A percentile compares a stretch with the other conserved stretches of the same genome.
phyloP scores from a whole-genome alignment of 2,113 vertebrate species.

The Lagenorhynchus albirostris region DNA sequence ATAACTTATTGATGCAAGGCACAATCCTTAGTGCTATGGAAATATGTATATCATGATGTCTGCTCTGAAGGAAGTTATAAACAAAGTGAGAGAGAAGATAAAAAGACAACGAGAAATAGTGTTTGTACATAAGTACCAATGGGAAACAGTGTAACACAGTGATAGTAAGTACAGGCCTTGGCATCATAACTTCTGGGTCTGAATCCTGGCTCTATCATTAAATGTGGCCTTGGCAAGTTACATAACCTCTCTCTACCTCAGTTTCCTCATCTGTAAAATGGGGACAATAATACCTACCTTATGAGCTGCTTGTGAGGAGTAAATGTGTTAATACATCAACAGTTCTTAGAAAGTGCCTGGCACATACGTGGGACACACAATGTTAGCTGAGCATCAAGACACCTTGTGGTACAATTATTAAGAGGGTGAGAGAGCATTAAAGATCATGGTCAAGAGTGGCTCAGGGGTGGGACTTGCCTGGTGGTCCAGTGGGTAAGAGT shows the following conservation, averaged over 20 bases:
- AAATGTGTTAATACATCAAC: neutral
- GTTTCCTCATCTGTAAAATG: constrained; percentile 8
- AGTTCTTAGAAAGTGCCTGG: neutral
- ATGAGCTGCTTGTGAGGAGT: neutral
- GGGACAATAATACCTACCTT: neutral
- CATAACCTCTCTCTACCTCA: neutral
- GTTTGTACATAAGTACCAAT: neutral
- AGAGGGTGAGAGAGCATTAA: neutral
- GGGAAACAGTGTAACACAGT: neutral
- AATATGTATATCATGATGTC: neutral
- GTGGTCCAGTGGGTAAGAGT: neutral
- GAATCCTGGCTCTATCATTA: neutral
- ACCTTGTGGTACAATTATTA: neutral
- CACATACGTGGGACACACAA: neutral
- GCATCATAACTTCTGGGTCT: neutral
- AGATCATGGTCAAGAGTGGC: neutral
- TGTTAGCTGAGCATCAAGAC: neutral
- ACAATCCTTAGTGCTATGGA: neutral
- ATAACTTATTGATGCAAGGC: neutral
- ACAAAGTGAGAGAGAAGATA: neutral
- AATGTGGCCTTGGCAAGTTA: neutral
- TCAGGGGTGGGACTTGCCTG: no score
- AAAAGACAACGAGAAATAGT: neutral
- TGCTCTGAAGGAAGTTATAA: neutral
- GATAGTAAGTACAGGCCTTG: neutral